phyloP scores from a whole-genome alignment of 2,113 vertebrate genomes.

The Naja naja region DNA sequence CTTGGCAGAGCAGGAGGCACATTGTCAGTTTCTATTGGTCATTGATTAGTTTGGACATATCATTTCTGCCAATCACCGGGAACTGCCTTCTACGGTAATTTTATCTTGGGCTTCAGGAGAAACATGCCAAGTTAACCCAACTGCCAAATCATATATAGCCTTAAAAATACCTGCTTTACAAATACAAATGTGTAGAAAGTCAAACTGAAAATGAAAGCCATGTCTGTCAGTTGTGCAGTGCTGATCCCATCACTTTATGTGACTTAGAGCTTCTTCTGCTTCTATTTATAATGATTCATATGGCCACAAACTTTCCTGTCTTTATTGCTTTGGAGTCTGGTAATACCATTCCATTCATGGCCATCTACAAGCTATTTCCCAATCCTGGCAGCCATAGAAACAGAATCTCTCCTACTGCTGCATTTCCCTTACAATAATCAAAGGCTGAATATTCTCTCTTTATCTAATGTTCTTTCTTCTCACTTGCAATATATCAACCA shows the following conservation, averaged over 20 bases:
- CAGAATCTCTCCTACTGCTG: background rate
- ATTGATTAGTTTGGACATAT: background rate
- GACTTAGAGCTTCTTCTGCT: background rate
- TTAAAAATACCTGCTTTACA: background rate
- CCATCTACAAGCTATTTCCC: background rate
- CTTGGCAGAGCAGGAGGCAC: background rate
- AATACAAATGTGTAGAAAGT: background rate
- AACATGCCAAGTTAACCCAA: background rate
- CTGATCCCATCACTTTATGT: background rate
- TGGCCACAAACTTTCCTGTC: background rate
- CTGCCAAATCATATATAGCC: background rate
- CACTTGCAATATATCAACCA: background rate
- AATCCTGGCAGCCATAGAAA: background rate
- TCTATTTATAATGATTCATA: background rate
- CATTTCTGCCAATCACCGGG: background rate
- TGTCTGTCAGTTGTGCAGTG: background rate
- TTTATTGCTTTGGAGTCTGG: background rate
- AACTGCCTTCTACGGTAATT: background rate
- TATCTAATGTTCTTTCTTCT: background rate
- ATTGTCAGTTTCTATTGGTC: background rate
- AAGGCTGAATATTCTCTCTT: background rate
- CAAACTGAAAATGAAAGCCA: background rate
- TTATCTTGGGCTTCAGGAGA: background rate
- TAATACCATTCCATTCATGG: background rate
- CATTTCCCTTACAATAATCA: background rate